These are phyloP conservation scores for Patiria miniata DNA, from an alignment of 35 echinoderm and acorn worm species.

Conservation along the genomic window DNA sequence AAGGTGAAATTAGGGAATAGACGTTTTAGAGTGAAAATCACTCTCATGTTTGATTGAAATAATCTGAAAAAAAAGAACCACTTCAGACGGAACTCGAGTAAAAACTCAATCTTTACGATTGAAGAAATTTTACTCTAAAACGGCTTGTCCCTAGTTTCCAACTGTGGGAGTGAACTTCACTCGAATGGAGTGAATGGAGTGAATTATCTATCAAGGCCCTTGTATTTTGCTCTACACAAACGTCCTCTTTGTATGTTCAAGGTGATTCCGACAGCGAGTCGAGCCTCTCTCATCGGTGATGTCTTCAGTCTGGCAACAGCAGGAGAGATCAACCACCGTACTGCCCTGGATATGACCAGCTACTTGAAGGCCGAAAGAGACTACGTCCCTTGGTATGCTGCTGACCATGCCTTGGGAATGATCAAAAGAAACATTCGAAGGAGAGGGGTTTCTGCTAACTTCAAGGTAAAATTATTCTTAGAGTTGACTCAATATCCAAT, in stretches of 20 bases:
- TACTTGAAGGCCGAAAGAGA: constrained; percentile 71
- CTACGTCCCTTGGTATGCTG: constrained; percentile 77
- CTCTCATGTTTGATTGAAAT: too few species aligned
- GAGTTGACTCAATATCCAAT: too few species aligned
- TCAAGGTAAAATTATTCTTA: constrained; percentile 54
- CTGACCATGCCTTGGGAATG: constrained; percentile 60
- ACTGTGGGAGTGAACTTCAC: too few species aligned
- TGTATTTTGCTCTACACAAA: background rate
- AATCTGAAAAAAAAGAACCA: too few species aligned
- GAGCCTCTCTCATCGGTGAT: constrained; percentile 70
- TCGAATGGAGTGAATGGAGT: too few species aligned
- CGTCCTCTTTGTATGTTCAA: constrained; percentile 16
- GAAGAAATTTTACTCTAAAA: too few species aligned
- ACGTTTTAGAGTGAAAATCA: too few species aligned
- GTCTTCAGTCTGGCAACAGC: constrained; percentile 72
- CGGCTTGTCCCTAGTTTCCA: too few species aligned
- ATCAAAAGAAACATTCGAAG: constrained; percentile 32
- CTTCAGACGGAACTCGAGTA: too few species aligned
- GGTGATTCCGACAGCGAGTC: constrained; percentile 61
- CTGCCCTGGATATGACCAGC: constrained; percentile 59
- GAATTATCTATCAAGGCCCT: background rate
- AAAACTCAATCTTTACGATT: too few species aligned
- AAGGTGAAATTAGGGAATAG: too few species aligned
- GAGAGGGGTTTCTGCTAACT: constrained; percentile 51
- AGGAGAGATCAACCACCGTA: constrained; percentile 46